A percentile compares a stretch with the other conserved stretches of the same genome.
Evolutionary conservation across 2,888 invertebrate genomes (phyloP).

Genomic region (Petrolisthes cinctipes): DNA sequence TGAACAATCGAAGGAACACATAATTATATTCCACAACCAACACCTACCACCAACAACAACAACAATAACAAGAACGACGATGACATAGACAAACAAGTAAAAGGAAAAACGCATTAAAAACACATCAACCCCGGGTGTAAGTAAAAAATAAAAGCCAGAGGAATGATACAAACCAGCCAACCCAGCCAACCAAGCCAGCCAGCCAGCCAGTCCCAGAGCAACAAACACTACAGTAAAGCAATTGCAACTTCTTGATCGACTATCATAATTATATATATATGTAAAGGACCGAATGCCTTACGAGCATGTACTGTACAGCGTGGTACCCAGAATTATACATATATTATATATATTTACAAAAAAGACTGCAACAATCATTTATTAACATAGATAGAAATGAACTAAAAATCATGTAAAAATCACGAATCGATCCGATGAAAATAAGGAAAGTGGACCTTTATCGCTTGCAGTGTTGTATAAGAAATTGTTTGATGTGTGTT

Average conservation of each 20-base stretch:
- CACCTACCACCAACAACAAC: no score
- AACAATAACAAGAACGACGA: no score
- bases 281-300: constrained; percentile 39
- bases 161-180: neutral
- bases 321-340: constrained; percentile 17
- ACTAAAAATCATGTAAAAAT: no score
- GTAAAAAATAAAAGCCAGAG: neutral
- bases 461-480: no score
- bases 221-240: constrained; percentile 43
- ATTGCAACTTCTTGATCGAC: constrained; percentile 47
- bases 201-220: neutral
- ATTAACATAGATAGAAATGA: no score
- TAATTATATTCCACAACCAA: neutral
- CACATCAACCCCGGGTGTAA: neutral
- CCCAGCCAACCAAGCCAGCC: neutral
- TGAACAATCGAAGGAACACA: neutral
- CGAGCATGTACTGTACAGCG: constrained; percentile 48
- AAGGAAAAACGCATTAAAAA: neutral
- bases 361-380: no score
- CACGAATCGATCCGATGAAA: no score
- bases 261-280: constrained; percentile 14
- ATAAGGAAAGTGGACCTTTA: no score
- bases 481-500: no score
- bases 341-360: no score
- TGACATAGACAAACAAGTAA: no score